Conservation (phyloP, 2,888 invertebrate genomes). For the Sabellastarte sp. region DNA sequence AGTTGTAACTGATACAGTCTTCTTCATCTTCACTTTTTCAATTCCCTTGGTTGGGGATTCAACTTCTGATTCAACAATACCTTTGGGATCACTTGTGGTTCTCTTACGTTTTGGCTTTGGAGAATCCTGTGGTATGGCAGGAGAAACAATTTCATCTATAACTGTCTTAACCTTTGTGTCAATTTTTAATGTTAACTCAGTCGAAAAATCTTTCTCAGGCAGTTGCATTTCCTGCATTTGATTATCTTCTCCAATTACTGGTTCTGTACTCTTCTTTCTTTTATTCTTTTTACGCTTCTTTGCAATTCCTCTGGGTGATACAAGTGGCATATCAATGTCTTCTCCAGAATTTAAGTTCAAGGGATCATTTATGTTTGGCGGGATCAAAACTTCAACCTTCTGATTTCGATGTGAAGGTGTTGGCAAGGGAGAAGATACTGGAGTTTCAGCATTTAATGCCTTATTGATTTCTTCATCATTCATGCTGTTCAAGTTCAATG, state of each 20-base stretch:
- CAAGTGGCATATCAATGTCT: conserved; percentile 36
- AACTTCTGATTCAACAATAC: not conserved
- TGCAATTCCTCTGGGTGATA: conserved; percentile 19
- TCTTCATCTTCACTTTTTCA: not conserved
- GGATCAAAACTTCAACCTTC: conserved; percentile 92
- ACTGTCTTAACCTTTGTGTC: conserved; percentile 3
- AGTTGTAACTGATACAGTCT: not conserved
- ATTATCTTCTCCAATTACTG: not conserved
- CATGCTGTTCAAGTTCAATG: conserved; percentile 87
- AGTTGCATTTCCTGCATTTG: not conserved
- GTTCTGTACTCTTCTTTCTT: conserved; percentile 34
- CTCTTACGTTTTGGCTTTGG: conserved; percentile 39
- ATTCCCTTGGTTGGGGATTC: not conserved
- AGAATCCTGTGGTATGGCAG: conserved; percentile 45
- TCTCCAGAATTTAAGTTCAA: conserved; percentile 69
- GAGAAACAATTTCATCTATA: conserved; percentile 44
- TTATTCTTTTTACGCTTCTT: conserved; percentile 38
- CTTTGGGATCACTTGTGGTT: conserved; percentile 36
- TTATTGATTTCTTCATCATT: conserved; percentile 60
- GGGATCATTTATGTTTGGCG: conserved; percentile 89
- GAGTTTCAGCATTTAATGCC: conserved; percentile 77
- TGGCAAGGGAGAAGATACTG: conserved; percentile 77
- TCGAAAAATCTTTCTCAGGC: not conserved
- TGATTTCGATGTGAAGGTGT: conserved; percentile 71
- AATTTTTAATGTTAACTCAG: not conserved